These are phyloP conservation scores for Lateolabrax maculatus DNA, from an alignment of 2,797 vertebrate species.

Conservation along the genomic window DNA sequence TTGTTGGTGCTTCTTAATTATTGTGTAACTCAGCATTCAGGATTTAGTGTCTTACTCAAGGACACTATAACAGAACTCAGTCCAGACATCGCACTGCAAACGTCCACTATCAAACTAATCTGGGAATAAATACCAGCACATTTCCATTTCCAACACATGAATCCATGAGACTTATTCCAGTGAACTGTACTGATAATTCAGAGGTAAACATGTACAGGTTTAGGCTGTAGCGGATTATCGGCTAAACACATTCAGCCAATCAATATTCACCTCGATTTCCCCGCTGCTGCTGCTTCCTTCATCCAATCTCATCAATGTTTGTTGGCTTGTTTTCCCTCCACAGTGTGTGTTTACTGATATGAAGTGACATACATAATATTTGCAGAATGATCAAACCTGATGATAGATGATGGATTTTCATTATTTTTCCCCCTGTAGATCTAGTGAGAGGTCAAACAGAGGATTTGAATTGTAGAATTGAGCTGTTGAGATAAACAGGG, in stretches of 20 bases:
- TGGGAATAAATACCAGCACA: not conserved
- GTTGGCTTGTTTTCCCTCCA: constrained; percentile 36
- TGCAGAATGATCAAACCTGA: constrained; percentile 42
- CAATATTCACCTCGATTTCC: constrained; percentile 53
- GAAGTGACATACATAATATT: constrained; percentile 53
- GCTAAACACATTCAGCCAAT: constrained; percentile 32
- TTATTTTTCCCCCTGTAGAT: not conserved
- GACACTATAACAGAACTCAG: not conserved
- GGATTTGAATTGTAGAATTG: not conserved
- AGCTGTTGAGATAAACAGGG: constrained; percentile 20
- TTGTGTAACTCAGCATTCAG: not conserved
- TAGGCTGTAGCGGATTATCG: constrained; percentile 17
- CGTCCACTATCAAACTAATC: not conserved
- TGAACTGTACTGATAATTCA: not conserved
- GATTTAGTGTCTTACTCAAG: not conserved
- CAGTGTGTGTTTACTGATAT: constrained; percentile 46
- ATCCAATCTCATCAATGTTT: constrained; percentile 41
- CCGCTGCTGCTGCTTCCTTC: constrained; percentile 24
- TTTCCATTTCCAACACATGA: not conserved
- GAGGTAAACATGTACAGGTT: constrained; percentile 20
- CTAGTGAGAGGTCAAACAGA: constrained; percentile 8
- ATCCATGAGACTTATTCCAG: not conserved
- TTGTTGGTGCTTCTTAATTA: constrained; percentile 1
- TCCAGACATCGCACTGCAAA: not conserved
- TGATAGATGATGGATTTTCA: constrained; percentile 36